These are phyloP conservation scores for Platygyra sinensis DNA, from an alignment of 64 coral and sea anemone species.

Conservation along the genomic window DNA sequence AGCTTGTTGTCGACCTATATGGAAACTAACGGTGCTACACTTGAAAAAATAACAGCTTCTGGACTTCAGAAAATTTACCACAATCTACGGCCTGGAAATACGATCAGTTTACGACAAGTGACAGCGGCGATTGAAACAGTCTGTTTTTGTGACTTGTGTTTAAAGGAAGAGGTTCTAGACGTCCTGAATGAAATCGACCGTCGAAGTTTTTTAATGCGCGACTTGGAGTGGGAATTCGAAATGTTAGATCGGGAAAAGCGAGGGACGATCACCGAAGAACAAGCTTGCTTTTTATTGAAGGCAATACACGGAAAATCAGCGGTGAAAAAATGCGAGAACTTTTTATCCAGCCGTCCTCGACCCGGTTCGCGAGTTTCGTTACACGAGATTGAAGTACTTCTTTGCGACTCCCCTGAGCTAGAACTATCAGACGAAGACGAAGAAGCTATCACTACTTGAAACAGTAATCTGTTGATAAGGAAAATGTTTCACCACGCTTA, in stretches of 20 bases:
- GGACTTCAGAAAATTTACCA: slow-evolving; percentile 52
- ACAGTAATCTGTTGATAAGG: neutral
- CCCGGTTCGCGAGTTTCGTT: slow-evolving; percentile 33
- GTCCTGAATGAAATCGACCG: slow-evolving; percentile 57
- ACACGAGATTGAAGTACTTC: slow-evolving; percentile 39
- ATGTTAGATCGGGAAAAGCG: slow-evolving; percentile 25
- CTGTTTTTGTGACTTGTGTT: slow-evolving; percentile 67
- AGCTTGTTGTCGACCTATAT: slow-evolving; percentile 3
- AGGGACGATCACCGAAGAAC: slow-evolving; percentile 36
- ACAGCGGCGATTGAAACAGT: slow-evolving; percentile 46
- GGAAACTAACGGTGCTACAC: neutral
- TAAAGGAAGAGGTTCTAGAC: slow-evolving; percentile 51
- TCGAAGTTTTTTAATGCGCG: slow-evolving; percentile 46
- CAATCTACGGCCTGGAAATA: slow-evolving; percentile 44
- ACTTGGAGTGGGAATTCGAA: slow-evolving; percentile 59
- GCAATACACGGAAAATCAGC: slow-evolving; percentile 37
- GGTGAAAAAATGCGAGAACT: slow-evolving; percentile 8
- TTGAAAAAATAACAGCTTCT: slow-evolving; percentile 19
- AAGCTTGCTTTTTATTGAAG: slow-evolving; percentile 46
- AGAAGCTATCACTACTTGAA: neutral
- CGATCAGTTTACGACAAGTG: slow-evolving; percentile 57
- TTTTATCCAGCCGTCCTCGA: slow-evolving; percentile 1
- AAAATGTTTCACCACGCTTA: neutral
- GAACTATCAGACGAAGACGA: slow-evolving; percentile 8
- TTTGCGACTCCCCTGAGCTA: slow-evolving; percentile 11